Conservation (phyloP, 2,797 vertebrate genomes). For the Staurois parvus region DNA sequence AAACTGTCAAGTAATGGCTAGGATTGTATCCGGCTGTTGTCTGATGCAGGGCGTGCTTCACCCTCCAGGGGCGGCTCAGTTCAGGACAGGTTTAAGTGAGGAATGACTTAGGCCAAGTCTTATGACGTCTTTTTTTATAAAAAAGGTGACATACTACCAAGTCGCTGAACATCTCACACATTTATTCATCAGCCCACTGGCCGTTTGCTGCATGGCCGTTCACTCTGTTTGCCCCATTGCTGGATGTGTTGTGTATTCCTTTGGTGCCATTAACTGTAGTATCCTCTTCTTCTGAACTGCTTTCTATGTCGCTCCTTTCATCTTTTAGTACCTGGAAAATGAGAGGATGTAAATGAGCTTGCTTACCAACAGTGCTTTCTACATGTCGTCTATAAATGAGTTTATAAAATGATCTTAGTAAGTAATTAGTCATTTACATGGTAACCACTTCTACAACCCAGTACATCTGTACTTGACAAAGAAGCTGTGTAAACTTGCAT, state of each 20-base stretch:
- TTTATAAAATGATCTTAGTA: not conserved
- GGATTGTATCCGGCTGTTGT: constrained; percentile 26
- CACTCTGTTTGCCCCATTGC: constrained; percentile 85
- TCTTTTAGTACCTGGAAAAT: constrained; percentile 88
- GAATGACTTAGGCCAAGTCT: constrained; percentile 40
- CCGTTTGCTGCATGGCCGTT: constrained; percentile 82
- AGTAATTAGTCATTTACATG: not conserved
- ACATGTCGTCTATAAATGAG: no score
- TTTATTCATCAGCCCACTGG: constrained; percentile 76
- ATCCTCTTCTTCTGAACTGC: constrained; percentile 93
- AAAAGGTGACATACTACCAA: constrained; percentile 62
- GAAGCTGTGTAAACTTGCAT: no score
- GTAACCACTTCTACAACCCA: no score
- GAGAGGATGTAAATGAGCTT: no score
- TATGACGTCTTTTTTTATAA: constrained; percentile 9
- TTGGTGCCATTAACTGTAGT: constrained; percentile 71
- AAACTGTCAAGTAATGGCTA: constrained; percentile 42
- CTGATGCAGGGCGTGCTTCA: constrained; percentile 38
- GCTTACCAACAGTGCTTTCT: no score
- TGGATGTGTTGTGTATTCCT: constrained; percentile 69
- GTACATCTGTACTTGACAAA: no score
- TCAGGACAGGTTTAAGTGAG: constrained; percentile 49
- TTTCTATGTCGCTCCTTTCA: constrained; percentile 95
- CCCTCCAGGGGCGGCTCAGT: constrained; percentile 52
- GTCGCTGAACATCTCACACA: constrained; percentile 63